Base-by-base conservation (phyloP, 1,140 invertebrate genomes). In the Ceratina australensis region DNA sequence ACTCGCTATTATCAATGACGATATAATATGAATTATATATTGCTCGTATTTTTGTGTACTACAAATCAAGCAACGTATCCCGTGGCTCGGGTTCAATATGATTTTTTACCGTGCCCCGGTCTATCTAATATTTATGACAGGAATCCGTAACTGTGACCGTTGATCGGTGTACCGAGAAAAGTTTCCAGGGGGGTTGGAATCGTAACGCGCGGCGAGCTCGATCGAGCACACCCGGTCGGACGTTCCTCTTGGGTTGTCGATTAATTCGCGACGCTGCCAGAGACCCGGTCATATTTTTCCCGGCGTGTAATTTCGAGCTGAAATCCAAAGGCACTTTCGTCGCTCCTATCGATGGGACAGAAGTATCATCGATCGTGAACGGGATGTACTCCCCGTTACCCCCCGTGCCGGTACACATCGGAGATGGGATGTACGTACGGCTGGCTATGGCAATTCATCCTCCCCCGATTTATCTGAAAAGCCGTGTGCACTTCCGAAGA, bases 341-440 rank as follows among this genome's bases (percentile, higher is more conserved):
- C 61, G 66, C 71, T 33, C 15, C 26, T 15, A 80, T 80, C 74
- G 59, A 67, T 65, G 78, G 24, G 64, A 63, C 26, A 66, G 54
- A 72, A 68, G n/a, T 71, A 64, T 82, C 79, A 81, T 82, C 63
- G 81, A 82, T 82, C 79, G 72, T 33, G 33, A 64, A 8, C 57
- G 49, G n/a, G 50, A 42, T 10, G 28, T 33, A 33, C 5, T 5
- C 28, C 28, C 28, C 2, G 28, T 33, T 33, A 3, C 28, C 28
- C 28, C 28, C 28, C 63, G 56, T 28, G 57, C 24, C 16, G 15
- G 0, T 33, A 28, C 26, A 47, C 13, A 61, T 24, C 63, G 63
- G 59, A 20, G 26, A 26, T 60, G 54, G 52, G 61, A 54, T 69
- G 59, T 28, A 63, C 8, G 63, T 77, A 63, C 50, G 68, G 15